A percentile compares a stretch with the other conserved stretches of the same genome.
These are phyloP conservation scores for Centropus bengalensis DNA, from an alignment of 2,113 vertebrate genomes.

Conservation along the genomic window DNA sequence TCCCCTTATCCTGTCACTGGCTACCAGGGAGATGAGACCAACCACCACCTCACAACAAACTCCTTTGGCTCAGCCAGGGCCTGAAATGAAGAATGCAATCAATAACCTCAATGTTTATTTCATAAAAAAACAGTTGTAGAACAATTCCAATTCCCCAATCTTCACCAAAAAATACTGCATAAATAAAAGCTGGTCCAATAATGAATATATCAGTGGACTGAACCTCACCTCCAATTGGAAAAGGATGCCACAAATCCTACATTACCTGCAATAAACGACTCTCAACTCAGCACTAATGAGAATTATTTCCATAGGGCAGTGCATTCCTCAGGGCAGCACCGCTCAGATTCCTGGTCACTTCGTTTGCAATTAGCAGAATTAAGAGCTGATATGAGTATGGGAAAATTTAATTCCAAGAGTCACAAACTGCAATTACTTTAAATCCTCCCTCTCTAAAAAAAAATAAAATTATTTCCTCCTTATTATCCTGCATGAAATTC, in stretches of 20 bases:
- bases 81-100: not conserved
- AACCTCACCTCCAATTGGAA: not conserved
- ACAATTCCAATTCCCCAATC: not conserved
- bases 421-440: not conserved
- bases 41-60: too few relatives aligned
- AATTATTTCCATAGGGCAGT: not conserved
- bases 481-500: not conserved
- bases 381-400: not conserved
- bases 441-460: too few relatives aligned
- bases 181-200: not conserved
- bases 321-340: not conserved
- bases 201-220: not conserved
- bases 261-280: not conserved
- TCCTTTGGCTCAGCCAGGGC: not conserved
- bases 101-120: not conserved
- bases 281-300: not conserved
- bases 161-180: not conserved
- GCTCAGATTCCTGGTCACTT: not conserved
- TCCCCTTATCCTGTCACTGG: too few relatives aligned
- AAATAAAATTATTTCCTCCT: not conserved
- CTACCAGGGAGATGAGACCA: too few relatives aligned
- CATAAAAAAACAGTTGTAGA: not conserved
- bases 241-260: not conserved
- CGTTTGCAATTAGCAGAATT: not conserved
- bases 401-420: not conserved